Conservation (phyloP, 2,888 invertebrate genomes). For the Erynnis tages region DNA sequence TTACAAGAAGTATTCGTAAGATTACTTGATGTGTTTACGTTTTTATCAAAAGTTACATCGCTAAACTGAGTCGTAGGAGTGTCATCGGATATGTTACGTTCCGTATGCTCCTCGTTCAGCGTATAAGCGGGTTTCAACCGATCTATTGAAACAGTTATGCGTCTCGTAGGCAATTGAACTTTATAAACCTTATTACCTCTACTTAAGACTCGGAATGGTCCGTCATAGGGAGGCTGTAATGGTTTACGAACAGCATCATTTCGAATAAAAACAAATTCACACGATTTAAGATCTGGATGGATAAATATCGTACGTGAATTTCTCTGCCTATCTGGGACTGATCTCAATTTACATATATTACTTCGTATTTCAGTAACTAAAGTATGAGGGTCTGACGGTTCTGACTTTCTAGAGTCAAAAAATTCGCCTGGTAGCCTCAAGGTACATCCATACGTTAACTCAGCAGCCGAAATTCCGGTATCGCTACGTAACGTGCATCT, state of each 20-base stretch:
- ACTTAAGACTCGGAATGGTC: conserved; percentile 4
- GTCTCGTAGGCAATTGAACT: neutral
- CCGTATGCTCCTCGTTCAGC: neutral
- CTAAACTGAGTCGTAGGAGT: neutral
- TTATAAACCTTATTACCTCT: neutral
- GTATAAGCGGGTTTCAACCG: conserved; percentile 22
- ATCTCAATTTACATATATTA: neutral
- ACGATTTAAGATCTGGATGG: conserved; percentile 3
- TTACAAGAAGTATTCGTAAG: no score
- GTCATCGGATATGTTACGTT: neutral
- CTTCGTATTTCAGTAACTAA: conserved; percentile 1
- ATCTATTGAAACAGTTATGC: conserved; percentile 15
- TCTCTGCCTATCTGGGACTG: neutral
- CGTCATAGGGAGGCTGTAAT: conserved; percentile 13
- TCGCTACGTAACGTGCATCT: neutral
- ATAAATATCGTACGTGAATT: conserved; percentile 3
- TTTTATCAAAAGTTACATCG: neutral
- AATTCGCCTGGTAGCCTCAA: conserved; percentile 7
- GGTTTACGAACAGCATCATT: conserved; percentile 8
- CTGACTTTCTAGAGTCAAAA: neutral
- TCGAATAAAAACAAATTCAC: conserved; percentile 4
- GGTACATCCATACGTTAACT: neutral
- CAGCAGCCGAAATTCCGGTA: conserved; percentile 1
- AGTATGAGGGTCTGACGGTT: conserved; percentile 4
- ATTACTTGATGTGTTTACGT: neutral